Evolutionary conservation across 2,797 vertebrate genomes (phyloP).

Genomic region (Sardinella longiceps): DNA sequence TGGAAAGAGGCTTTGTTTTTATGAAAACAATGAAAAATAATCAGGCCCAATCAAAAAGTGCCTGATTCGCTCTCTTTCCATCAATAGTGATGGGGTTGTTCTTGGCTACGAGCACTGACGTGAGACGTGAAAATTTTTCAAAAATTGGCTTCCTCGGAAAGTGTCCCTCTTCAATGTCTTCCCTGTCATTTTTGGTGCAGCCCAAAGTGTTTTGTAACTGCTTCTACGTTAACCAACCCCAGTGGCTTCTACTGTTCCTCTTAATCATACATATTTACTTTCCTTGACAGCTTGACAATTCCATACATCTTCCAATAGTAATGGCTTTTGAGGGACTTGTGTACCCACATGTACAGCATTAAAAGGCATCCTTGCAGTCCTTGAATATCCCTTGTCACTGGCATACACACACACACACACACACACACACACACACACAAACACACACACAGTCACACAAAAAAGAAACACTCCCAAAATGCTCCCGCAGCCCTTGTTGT

Average conservation of each 20-base stretch:
- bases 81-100: background rate
- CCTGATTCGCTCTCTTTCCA: background rate
- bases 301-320: conserved; percentile 7
- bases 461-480: background rate
- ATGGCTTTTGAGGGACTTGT: background rate
- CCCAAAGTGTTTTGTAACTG: background rate
- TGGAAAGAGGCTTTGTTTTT: background rate
- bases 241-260: background rate
- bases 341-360: conserved; percentile 7
- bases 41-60: conserved; percentile 5
- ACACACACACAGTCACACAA: too few species aligned
- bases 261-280: conserved; percentile 15
- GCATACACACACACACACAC: background rate
- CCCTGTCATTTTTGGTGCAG: background rate
- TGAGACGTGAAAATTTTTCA: background rate
- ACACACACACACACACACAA: too few species aligned
- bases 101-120: background rate
- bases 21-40: conserved; percentile 17
- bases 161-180: background rate
- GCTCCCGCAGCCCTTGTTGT: background rate
- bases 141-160: background rate
- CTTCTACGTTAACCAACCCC: background rate
- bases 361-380: background rate
- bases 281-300: conserved; percentile 17
- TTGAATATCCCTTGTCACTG: background rate